Evolutionary conservation across 2,888 invertebrate species (phyloP), one percentile per base, ranked within the genome.

Genomic region (Perdita meconis): DNA sequence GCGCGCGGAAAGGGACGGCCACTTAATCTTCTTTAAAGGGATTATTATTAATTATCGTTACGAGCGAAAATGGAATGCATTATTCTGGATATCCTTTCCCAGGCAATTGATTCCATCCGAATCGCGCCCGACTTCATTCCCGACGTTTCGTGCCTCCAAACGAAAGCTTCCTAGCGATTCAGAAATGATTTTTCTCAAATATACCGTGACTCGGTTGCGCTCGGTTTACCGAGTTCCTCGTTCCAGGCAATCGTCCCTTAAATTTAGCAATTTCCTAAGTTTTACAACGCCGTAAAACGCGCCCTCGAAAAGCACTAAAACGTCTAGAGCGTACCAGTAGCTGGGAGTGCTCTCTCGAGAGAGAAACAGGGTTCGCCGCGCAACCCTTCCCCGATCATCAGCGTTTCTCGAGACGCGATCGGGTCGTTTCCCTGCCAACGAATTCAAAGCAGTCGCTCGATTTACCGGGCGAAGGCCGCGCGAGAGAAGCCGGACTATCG

Each of bases 281-380:
- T 73, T 73, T 68, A 68, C 34, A 56, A 1, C 34, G n/a, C 19
- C 40, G 56, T 68, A 56, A 69, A 56, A 68, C 47, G 40, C 61
- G 30, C 40, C 55, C 55, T 16, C 55, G 4, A 53, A 30, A 60
- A 22, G 26, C 13, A 50, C 34, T 47, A 50, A 50, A 55, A 56
- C 61, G 47, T 55, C 26, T 6, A 24, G 24, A 30, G 24, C 24
- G 34, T 30, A 51, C 10, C n/a, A 13, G 38, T 6, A 16, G 6
- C 30, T 22, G 30, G 22, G 16, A 26, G 50, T 24, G 16, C 24
- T 1, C 47, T 36, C 13, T n/a, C n/a, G n/a, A n/a, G 16, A 30
- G 51, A 6, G 53, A 67, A 36, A 56, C 68, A 56, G 22, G 13
- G n/a, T 42, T 19, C 40, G 51, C n/a, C n/a, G 2, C 22, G 19